A percentile compares a stretch with the other conserved stretches of the same genome.
phyloP scores from a whole-genome alignment of 2,888 invertebrate species.

The Drosophila anceps region DNA sequence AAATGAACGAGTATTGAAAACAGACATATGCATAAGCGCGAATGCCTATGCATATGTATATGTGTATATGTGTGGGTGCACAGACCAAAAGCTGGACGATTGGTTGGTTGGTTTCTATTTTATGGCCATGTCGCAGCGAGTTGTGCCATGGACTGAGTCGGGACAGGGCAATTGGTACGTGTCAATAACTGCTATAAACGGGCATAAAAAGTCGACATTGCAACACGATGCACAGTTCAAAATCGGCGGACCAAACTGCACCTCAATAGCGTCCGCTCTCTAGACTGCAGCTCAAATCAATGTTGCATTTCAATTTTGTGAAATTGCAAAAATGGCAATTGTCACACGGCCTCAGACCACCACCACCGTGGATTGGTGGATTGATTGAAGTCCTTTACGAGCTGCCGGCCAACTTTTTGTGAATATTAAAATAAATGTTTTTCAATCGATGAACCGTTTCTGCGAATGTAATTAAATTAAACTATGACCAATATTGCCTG shows the following conservation, averaged over 20 bases:
- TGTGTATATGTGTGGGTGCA: not conserved
- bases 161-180: conserved; percentile 76
- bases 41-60: not conserved
- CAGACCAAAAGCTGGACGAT: conserved; percentile 36
- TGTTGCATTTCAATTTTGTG: conserved; percentile 79
- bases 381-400: conserved; percentile 6
- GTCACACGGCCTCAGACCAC: conserved; percentile 26
- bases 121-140: conserved; percentile 56
- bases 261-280: conserved; percentile 63
- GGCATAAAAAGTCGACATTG: conserved; percentile 49
- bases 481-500: conserved; percentile 66
- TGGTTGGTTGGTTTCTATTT: conserved; percentile 56
- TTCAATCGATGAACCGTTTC: conserved; percentile 45
- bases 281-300: conserved; percentile 74
- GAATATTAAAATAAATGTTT: conserved; percentile 76
- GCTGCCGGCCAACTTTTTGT: conserved; percentile 26
- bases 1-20: conserved; percentile 3
- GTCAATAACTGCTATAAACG: conserved; percentile 75
- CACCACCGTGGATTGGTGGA: not conserved
- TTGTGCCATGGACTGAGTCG: conserved; percentile 26
- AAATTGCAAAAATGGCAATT: conserved; percentile 62
- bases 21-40: not conserved
- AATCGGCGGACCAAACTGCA: conserved; percentile 46
- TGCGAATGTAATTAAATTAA: conserved; percentile 72
- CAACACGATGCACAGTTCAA: conserved; percentile 47